Conservation (phyloP, 2,888 invertebrate species). For the Lagria hirta region DNA sequence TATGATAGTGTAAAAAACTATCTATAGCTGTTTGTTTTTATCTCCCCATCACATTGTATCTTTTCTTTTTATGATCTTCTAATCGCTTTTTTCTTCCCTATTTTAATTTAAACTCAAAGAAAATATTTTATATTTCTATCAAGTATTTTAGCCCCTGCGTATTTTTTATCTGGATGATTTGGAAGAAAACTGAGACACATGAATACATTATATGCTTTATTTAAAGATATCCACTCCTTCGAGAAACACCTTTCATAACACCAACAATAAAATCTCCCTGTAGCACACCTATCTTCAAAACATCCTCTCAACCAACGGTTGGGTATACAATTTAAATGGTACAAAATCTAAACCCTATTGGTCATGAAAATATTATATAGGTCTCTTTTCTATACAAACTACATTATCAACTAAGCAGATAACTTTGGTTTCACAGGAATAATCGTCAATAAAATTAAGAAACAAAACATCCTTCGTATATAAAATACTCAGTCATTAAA, state of each 20-base stretch:
- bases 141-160: no score
- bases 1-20: no score
- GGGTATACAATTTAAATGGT: slow-evolving; percentile 45
- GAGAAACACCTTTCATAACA: slow-evolving; percentile 36
- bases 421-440: slow-evolving; percentile 29
- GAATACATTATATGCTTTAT: slow-evolving; percentile 30
- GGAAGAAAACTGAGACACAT: neutral
- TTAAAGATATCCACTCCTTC: slow-evolving; percentile 33
- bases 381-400: slow-evolving; percentile 35
- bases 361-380: slow-evolving; percentile 50
- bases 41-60: no score
- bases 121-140: no score
- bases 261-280: slow-evolving; percentile 32
- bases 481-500: slow-evolving; percentile 24
- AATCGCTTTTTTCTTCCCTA: no score
- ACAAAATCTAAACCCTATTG: slow-evolving; percentile 51
- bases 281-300: slow-evolving; percentile 25
- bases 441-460: slow-evolving; percentile 10
- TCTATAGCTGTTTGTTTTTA: no score
- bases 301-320: slow-evolving; percentile 32
- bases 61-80: no score
- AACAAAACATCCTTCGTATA: slow-evolving; percentile 12
- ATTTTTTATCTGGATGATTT: neutral
- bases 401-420: slow-evolving; percentile 29
- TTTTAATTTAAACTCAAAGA: no score